A percentile compares a stretch with the other conserved stretches of the same genome.
These are phyloP conservation scores for Bilobella aurantiaca DNA, from an alignment of 1,140 invertebrate genomes.

Conservation along the genomic window DNA sequence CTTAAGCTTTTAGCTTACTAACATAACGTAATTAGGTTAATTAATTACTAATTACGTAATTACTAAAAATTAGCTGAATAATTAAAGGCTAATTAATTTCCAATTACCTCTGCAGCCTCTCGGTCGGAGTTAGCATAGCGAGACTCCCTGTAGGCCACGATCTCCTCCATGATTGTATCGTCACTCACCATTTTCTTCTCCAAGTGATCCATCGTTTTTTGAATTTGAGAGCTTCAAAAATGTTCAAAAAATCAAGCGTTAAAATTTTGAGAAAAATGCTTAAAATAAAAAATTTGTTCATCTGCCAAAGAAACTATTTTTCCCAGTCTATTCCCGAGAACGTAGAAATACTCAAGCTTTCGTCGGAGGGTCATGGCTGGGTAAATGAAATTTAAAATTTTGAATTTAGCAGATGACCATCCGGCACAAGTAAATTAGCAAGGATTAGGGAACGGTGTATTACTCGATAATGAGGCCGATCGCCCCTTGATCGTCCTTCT, in stretches of 20 bases:
- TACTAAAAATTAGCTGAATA: no score
- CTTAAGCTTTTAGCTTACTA: no score
- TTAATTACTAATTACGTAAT: no score
- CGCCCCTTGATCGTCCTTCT: slow-evolving; percentile 49
- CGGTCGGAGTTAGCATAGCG: no score
- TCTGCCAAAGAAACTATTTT: no score
- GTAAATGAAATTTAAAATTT: no score
- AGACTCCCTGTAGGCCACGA: background rate
- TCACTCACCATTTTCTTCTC: slow-evolving; percentile 37
- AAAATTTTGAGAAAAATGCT: no score
- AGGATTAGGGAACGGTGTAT: slow-evolving; percentile 23
- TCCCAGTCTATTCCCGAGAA: no score
- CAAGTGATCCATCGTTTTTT: slow-evolving; percentile 42
- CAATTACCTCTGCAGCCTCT: no score
- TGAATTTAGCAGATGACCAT: background rate
- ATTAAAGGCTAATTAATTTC: no score
- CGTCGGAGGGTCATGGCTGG: slow-evolving; percentile 10
- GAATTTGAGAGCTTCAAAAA: slow-evolving; percentile 40
- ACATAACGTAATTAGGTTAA: no score
- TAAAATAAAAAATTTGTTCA: slow-evolving; percentile 15
- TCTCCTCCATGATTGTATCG: slow-evolving; percentile 39
- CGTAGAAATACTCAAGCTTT: slow-evolving; percentile 21
- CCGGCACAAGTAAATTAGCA: slow-evolving; percentile 10
- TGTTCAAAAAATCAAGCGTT: slow-evolving; percentile 15
- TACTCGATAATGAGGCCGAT: slow-evolving; percentile 43